Conservation (phyloP, 2,797 vertebrate genomes). For the Oreochromis grahami region DNA sequence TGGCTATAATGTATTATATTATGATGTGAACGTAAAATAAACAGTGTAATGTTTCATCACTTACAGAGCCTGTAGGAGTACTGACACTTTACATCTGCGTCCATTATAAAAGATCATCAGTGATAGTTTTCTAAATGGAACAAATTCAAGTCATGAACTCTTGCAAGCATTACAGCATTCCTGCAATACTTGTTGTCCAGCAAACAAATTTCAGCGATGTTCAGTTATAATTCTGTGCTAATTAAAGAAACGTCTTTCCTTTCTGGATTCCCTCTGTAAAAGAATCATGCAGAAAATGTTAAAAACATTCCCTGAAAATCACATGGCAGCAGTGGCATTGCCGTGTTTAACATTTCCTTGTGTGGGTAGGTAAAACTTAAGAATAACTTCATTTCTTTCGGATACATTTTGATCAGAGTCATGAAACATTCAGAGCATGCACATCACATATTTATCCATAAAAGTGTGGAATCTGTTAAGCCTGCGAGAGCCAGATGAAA, state of each 20-base stretch:
- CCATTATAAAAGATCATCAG: conserved; percentile 9
- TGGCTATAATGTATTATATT: neutral
- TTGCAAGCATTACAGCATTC: neutral
- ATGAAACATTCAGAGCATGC: neutral
- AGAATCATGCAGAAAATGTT: neutral
- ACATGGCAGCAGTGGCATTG: neutral
- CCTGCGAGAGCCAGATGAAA: conserved; percentile 22
- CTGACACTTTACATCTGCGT: neutral
- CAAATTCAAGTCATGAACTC: neutral
- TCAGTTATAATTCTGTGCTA: neutral
- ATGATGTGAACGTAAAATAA: conserved; percentile 22
- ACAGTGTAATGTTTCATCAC: neutral
- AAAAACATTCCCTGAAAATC: neutral
- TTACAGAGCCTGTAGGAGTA: conserved; percentile 8
- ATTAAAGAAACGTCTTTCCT: neutral
- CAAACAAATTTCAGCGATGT: neutral
- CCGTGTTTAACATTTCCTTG: neutral
- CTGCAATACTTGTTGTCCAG: neutral
- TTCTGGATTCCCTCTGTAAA: neutral
- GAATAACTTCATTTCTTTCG: neutral
- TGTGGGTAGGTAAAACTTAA: neutral
- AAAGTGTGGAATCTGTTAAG: conserved; percentile 22
- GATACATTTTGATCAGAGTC: neutral
- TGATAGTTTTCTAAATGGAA: neutral
- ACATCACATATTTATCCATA: conserved; percentile 14